A percentile compares a stretch with the other conserved stretches of the same genome.
phyloP scores from a whole-genome alignment of 2,888 invertebrate species.

The Tetragonisca angustula region DNA sequence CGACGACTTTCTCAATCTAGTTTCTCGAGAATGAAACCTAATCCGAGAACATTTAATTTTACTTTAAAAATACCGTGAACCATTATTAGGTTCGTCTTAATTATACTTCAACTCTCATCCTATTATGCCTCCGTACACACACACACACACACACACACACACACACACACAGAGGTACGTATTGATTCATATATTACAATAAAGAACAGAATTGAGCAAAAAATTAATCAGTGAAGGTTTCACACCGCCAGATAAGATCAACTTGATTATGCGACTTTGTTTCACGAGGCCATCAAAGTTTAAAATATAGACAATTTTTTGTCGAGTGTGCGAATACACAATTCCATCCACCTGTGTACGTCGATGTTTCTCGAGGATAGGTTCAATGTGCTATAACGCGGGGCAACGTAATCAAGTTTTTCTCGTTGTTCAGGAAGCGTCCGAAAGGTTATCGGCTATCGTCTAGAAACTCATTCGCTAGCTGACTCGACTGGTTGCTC shows the following conservation, averaged over 20 bases:
- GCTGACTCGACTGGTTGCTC: not conserved
- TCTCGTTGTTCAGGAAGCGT: slow-evolving; percentile 56
- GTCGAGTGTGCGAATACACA: too few species aligned
- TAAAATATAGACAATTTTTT: too few species aligned
- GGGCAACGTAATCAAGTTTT: slow-evolving; percentile 51
- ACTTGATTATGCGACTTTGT: too few species aligned
- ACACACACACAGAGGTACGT: too few species aligned
- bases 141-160: too few species aligned
- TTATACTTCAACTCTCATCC: not conserved
- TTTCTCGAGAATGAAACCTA: not conserved
- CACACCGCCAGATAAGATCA: too few species aligned
- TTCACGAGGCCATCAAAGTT: too few species aligned
- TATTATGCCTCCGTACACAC: not conserved
- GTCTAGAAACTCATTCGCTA: slow-evolving; percentile 26
- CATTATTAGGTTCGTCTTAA: not conserved
- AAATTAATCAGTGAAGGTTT: too few species aligned
- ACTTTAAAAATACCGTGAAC: not conserved
- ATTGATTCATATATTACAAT: not conserved
- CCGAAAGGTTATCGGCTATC: slow-evolving; percentile 55
- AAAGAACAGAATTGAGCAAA: not conserved
- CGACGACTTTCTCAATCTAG: not conserved
- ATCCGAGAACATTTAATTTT: not conserved
- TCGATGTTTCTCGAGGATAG: not conserved
- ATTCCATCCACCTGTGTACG: too few species aligned
- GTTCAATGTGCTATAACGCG: slow-evolving; percentile 41